Evolutionary conservation across 2,888 invertebrate species (phyloP).

Genomic region (Nemurella pictetii): DNA sequence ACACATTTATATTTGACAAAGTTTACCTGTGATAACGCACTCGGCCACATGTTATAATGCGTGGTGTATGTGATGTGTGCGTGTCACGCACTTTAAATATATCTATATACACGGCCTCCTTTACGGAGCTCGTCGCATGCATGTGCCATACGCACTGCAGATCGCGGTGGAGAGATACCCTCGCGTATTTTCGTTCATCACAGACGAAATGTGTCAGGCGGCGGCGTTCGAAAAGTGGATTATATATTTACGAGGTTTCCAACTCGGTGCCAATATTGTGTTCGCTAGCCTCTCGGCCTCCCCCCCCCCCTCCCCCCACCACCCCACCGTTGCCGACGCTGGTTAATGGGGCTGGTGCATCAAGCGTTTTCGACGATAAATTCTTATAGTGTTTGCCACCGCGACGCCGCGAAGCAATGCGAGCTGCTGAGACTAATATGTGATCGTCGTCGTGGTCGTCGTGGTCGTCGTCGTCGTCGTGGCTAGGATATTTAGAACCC

Average conservation of each 20-base stretch:
- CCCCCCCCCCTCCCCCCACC: background rate
- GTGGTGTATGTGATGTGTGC: background rate
- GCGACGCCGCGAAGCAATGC: background rate
- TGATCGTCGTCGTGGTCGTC: background rate
- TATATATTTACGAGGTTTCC: conserved; percentile 31
- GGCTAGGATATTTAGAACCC: conserved; percentile 19
- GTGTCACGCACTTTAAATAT: background rate
- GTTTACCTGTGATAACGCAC: background rate
- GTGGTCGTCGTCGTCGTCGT: background rate
- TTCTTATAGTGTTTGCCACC: background rate
- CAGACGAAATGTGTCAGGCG: conserved; percentile 28
- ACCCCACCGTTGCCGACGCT: no score
- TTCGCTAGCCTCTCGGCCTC: background rate
- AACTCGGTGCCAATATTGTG: conserved; percentile 27
- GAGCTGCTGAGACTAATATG: conserved; percentile 6
- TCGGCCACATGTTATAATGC: background rate
- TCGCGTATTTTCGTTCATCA: conserved; percentile 10
- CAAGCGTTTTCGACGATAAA: conserved; percentile 20
- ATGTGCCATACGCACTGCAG: background rate
- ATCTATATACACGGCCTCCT: background rate
- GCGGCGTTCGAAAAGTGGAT: conserved; percentile 19
- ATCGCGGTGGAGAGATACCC: background rate
- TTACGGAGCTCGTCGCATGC: background rate
- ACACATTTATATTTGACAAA: background rate
- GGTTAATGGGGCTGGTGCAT: background rate